Percentiles rank a stretch among this genome's conserved stretches.
Conservation (phyloP, 2,797 vertebrate genomes). For the Simalia tracyae region DNA sequence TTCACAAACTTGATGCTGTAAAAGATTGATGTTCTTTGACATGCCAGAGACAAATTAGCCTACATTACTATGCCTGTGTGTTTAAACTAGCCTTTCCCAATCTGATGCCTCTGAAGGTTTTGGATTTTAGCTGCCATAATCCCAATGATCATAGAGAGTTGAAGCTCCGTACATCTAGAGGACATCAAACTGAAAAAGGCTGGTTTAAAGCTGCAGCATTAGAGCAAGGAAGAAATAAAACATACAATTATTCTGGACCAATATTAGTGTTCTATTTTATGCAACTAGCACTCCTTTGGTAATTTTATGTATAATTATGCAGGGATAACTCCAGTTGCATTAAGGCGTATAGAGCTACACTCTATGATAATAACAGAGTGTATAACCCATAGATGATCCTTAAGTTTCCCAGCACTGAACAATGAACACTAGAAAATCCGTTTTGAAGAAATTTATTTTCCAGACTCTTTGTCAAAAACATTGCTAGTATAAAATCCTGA, state of each 20-base stretch:
- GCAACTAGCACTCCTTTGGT: not conserved
- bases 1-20: not conserved
- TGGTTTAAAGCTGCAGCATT: not conserved
- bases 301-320: not conserved
- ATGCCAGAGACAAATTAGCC: not conserved
- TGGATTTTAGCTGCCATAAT: not conserved
- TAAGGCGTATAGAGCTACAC: not conserved
- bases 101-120: not conserved
- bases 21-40: conserved; percentile 29
- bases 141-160: not conserved
- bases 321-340: not conserved
- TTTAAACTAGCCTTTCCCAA: not conserved
- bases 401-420: not conserved
- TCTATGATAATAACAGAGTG: not conserved
- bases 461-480: not conserved
- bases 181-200: not conserved
- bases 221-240: not conserved
- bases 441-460: not conserved
- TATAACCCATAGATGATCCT: no score
- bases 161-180: not conserved
- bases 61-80: not conserved
- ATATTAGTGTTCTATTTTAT: not conserved
- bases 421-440: not conserved
- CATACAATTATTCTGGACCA: not conserved
- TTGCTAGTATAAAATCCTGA: not conserved